phyloP scores from a whole-genome alignment of 2,888 invertebrate species.

The Erebia palarica region DNA sequence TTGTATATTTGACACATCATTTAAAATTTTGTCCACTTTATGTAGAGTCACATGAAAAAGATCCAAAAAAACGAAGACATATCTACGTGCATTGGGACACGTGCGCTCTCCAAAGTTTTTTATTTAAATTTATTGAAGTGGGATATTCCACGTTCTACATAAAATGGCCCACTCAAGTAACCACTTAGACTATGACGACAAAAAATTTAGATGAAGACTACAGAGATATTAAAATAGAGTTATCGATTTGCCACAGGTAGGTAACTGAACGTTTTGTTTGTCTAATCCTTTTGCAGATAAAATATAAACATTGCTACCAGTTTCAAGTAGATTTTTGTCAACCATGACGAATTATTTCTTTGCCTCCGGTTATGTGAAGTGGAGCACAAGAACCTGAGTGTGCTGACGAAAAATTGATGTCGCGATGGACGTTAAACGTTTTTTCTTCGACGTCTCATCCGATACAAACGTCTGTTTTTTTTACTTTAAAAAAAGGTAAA shows the following conservation, averaged over 20 bases:
- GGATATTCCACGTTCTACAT: conserved; percentile 15
- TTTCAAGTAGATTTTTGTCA: conserved; percentile 7
- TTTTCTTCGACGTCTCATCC: too few relatives aligned
- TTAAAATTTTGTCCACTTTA: too few relatives aligned
- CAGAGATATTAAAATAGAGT: neutral
- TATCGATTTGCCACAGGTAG: neutral
- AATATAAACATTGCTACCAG: neutral
- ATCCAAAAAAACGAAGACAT: neutral
- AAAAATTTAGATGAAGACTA: neutral
- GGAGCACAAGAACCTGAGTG: neutral
- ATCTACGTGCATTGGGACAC: neutral
- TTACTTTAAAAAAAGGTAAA: too few relatives aligned
- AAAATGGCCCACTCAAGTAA: conserved; percentile 8
- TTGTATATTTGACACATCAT: too few relatives aligned
- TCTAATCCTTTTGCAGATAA: conserved; percentile 7
- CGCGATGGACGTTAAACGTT: neutral
- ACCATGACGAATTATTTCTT: neutral
- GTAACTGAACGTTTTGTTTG: neutral
- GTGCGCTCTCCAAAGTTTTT: neutral
- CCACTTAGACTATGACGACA: neutral
- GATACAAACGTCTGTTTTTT: too few relatives aligned
- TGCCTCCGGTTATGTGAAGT: neutral
- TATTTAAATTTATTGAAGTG: neutral
- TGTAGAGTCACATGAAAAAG: too few relatives aligned
- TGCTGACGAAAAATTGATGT: neutral